Conservation (phyloP, 2,797 vertebrate genomes). For the Hipposideros larvatus region DNA sequence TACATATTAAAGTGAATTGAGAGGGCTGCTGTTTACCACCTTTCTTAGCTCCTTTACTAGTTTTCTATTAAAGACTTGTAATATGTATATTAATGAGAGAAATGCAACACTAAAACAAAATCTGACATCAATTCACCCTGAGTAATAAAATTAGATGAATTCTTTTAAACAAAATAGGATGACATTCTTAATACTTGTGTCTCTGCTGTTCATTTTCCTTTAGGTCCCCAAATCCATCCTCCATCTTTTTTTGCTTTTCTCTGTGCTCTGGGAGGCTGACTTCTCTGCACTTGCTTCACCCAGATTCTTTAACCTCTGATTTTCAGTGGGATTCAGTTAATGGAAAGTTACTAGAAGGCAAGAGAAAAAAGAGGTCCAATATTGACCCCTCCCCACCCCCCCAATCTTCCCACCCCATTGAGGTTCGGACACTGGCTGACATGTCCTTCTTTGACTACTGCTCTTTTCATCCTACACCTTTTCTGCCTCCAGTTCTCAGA, state of each 20-base stretch:
- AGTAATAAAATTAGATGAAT: neutral
- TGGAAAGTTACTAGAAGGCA: neutral
- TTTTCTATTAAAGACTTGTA: constrained; percentile 79
- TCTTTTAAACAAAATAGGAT: neutral
- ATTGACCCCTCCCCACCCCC: neutral
- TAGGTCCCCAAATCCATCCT: neutral
- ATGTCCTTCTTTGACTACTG: neutral
- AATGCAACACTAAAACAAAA: constrained; percentile 69
- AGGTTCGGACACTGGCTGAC: neutral
- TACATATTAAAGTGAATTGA: constrained; percentile 76
- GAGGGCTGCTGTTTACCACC: constrained; percentile 59
- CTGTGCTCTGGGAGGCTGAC: neutral
- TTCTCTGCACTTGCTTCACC: neutral
- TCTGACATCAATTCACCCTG: neutral
- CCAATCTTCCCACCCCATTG: rapidly evolving
- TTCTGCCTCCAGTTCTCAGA: neutral
- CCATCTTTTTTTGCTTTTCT: neutral
- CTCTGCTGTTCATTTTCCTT: neutral
- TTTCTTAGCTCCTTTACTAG: constrained; percentile 72
- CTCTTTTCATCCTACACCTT: neutral
- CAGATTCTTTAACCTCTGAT: neutral
- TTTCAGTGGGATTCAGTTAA: neutral
- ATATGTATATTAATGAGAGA: constrained; percentile 76
- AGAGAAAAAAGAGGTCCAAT: neutral
- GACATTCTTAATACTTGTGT: neutral